Evolutionary conservation across 2,113 vertebrate species (phyloP), one percentile per base, ranked within the genome.

Genomic region (Alectura lathami): DNA sequence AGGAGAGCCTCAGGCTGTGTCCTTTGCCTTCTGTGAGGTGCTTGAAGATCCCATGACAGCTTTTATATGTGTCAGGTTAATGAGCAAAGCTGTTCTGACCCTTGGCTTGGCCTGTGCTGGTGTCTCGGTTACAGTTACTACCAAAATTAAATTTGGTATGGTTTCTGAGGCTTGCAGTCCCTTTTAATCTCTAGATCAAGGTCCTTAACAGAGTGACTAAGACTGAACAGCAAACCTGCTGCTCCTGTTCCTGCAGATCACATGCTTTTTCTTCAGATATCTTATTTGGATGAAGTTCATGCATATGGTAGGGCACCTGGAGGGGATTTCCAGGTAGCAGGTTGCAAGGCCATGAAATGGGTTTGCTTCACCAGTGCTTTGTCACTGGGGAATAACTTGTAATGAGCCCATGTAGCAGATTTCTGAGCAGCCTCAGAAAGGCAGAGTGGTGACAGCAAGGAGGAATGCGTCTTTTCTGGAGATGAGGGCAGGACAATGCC

Each of bases 281-380:
- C 64, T 50, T 51, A 60, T 43, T 68, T 85, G 89, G 77, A 81
- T 92, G 57, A 75, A 87, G 66, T 78, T 89, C 12, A 3, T 29
- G 73, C 18, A 11, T 15, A 0, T n/a, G 29, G 36, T 15, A 45
- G 45, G 48, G 53, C 74, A 73, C 3, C 27, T 68, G 81, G 59
- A 30, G 78, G 73, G 75, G 54, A 22, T 69, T 77, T 66, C 78
- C 86, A 67, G 50, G 67, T 57, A 47, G 32, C 29, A 45, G 38
- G 38, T 0, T 34, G 57, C 27, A 70, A 38, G 54, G 63, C 51
- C 66, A 69, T 51, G 68, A 82, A 63, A 4, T 36, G 66, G 76
- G 56, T 67, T 96, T 80, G 70, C 32, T 29, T 83, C 53, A 54
- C 23, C 36, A 27, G 53, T 1, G 1, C 56, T 70, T 59, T 68